Evolutionary conservation across 2,888 invertebrate genomes (phyloP).

Genomic region (Machimus rusticus): DNA sequence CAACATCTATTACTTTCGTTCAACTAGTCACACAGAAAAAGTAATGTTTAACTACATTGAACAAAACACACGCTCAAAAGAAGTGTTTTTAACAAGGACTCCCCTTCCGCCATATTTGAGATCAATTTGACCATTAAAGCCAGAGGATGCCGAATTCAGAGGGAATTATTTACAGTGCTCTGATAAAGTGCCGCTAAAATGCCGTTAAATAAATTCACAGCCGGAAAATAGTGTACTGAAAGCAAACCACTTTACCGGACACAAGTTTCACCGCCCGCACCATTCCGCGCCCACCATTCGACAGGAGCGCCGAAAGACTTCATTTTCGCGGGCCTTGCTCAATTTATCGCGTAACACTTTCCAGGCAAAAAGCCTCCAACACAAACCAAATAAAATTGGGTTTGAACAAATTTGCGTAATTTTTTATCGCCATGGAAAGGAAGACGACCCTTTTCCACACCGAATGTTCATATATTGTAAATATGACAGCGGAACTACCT

Average conservation of each 20-base stretch:
- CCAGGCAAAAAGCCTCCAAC: background rate
- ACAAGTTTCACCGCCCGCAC: background rate
- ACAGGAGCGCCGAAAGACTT: background rate
- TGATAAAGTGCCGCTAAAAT: constrained; percentile 8
- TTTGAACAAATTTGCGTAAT: background rate
- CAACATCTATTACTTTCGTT: background rate
- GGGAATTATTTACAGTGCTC: background rate
- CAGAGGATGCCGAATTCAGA: background rate
- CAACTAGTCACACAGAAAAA: background rate
- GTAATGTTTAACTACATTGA: background rate
- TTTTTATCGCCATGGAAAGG: background rate
- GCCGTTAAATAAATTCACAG: constrained; percentile 8
- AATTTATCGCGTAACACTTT: background rate
- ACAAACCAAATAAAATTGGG: background rate
- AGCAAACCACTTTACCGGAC: background rate
- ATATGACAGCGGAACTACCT: background rate
- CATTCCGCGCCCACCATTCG: background rate
- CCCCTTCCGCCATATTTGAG: background rate
- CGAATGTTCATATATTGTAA: background rate
- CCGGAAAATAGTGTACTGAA: constrained; percentile 2
- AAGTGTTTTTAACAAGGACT: background rate
- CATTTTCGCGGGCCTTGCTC: background rate
- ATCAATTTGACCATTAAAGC: background rate
- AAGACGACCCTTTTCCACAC: background rate
- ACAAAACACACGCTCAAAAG: background rate